phyloP scores from a whole-genome alignment of 2,113 vertebrate species.

The Platysternon megacephalum region DNA sequence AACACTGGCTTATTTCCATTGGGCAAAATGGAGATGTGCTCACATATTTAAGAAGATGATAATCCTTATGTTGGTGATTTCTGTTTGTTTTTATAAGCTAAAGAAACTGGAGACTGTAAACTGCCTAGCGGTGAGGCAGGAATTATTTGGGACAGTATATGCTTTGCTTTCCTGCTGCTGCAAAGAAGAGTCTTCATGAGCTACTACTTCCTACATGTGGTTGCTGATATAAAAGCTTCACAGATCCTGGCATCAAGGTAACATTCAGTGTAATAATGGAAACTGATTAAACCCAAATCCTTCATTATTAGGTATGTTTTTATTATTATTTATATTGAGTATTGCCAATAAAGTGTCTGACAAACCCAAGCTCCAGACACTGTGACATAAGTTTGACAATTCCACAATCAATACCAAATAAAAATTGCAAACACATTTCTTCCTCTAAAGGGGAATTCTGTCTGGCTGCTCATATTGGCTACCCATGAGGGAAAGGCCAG shows the following conservation, averaged over 20 bases:
- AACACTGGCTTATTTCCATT: not conserved
- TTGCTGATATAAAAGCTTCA: constrained; percentile 96
- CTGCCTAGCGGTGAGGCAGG: constrained; percentile 93
- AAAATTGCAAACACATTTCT: not conserved
- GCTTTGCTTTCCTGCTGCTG: constrained; percentile 95
- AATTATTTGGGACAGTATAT: constrained; percentile 99
- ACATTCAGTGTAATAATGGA: not conserved
- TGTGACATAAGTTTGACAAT: not conserved
- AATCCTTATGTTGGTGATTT: not conserved
- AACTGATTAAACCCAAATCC: not conserved
- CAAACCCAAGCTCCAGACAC: not conserved
- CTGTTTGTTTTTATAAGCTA: constrained; percentile 73
- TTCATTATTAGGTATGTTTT: not conserved
- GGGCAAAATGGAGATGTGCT: not conserved
- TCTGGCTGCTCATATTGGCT: not conserved
- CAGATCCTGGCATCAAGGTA: constrained; percentile 97
- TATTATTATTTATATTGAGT: fast-evolving
- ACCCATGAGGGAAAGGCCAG: not conserved
- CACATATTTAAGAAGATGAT: not conserved
- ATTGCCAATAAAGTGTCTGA: not conserved
- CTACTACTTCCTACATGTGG: constrained; percentile 98
- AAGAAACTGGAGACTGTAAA: constrained; percentile 82
- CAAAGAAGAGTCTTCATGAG: constrained; percentile 99
- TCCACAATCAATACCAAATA: not conserved
- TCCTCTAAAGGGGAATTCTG: not conserved